These are phyloP conservation scores for Archocentrus centrarchus DNA, from an alignment of 2,113 vertebrate genomes.

Conservation along the genomic window DNA sequence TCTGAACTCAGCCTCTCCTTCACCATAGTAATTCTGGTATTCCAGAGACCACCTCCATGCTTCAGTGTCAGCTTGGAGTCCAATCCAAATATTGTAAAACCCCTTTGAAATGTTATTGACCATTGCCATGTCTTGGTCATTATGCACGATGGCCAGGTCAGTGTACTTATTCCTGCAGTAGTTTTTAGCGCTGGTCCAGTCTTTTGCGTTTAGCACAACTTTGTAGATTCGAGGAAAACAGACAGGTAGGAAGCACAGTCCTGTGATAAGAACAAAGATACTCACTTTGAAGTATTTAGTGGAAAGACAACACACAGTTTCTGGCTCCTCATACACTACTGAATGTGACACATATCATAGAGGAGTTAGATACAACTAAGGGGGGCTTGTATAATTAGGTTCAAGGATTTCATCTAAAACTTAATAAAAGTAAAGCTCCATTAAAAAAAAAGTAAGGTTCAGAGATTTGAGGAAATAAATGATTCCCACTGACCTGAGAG, in stretches of 20 bases:
- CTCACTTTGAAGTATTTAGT: neutral
- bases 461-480: neutral
- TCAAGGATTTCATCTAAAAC: neutral
- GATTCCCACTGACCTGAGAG: neutral
- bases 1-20: neutral
- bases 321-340: neutral
- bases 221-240: neutral
- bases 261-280: neutral
- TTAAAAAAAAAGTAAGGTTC: neutral
- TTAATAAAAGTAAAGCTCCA: neutral
- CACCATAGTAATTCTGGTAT: neutral
- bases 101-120: neutral
- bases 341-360: neutral
- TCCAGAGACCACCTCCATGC: neutral
- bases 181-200: neutral
- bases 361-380: neutral
- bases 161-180: neutral
- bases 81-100: rapidly evolving
- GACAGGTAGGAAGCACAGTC: neutral
- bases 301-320: neutral
- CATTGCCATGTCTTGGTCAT: neutral
- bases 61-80: neutral
- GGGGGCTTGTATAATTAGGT: neutral
- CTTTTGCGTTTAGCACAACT: rapidly evolving
- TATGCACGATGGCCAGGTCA: neutral